Evolutionary conservation across 2,797 vertebrate species (phyloP).

Genomic region (Sphenopsis melanotis): DNA sequence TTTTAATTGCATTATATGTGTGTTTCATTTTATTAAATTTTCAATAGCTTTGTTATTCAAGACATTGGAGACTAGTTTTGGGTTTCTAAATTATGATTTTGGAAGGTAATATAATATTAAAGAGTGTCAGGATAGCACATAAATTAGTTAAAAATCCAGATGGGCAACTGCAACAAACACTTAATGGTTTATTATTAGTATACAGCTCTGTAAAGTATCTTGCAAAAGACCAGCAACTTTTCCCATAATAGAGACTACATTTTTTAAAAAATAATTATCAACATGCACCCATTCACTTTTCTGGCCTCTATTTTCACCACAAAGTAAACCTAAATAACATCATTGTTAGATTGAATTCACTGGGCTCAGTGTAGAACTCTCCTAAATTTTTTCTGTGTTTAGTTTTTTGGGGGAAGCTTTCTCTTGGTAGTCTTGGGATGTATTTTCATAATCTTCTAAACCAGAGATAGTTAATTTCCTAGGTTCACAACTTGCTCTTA

Average conservation of each 20-base stretch:
- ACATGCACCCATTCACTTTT: background rate
- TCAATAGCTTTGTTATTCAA: background rate
- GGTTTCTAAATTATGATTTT: slow-evolving; percentile 17
- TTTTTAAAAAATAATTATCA: background rate
- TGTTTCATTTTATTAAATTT: slow-evolving; percentile 11
- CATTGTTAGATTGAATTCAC: background rate
- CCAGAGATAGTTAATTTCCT: background rate
- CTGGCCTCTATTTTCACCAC: background rate
- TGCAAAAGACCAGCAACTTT: background rate
- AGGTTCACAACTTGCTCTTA: background rate
- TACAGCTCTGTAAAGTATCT: background rate
- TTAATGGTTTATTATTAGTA: background rate
- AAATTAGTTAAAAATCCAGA: slow-evolving; percentile 46
- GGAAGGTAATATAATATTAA: slow-evolving; percentile 36
- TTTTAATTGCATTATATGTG: background rate
- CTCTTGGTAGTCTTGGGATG: background rate
- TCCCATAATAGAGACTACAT: background rate
- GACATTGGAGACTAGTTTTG: background rate
- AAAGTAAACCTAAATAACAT: background rate
- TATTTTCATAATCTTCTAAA: background rate
- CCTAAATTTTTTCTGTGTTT: background rate
- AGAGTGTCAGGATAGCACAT: background rate
- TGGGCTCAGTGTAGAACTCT: background rate
- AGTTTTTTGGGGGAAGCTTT: fast-evolving
- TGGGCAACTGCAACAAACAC: background rate